Evolutionary conservation across 92 coral and sea anemone genomes (phyloP).

Genomic region (Paramuricea clavata): DNA sequence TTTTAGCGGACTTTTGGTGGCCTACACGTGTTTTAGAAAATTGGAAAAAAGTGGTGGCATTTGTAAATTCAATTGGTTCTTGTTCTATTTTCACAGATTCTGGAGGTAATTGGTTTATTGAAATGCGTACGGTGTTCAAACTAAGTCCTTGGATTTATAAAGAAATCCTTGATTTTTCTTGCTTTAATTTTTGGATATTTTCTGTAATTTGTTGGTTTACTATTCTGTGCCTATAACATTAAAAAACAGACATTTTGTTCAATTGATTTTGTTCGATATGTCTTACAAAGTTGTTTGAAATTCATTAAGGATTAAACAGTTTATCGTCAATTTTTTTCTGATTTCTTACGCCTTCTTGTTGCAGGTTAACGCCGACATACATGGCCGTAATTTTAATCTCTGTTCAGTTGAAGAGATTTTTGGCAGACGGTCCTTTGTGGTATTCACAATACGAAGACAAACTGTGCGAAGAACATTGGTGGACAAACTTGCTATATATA

Average conservation of each 20-base stretch:
- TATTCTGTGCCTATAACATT: too few species aligned
- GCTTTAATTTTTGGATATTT: too few species aligned
- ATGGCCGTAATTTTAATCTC: constrained; percentile 55
- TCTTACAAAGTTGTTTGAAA: too few species aligned
- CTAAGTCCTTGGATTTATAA: too few species aligned
- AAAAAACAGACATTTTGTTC: too few species aligned
- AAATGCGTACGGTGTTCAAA: too few species aligned
- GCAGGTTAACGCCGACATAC: constrained; percentile 72
- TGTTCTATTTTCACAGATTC: constrained; percentile 40
- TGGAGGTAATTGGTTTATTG: constrained; percentile 23
- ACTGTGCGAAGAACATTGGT: constrained; percentile 52
- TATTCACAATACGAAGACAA: constrained; percentile 11
- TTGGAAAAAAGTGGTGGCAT: constrained; percentile 37
- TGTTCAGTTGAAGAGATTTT: constrained; percentile 36
- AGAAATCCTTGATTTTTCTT: too few species aligned
- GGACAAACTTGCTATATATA: constrained; percentile 60
- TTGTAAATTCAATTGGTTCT: constrained; percentile 22
- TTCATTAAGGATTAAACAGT: too few species aligned
- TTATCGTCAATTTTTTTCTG: too few species aligned
- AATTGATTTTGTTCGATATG: too few species aligned
- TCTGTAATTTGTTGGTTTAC: too few species aligned
- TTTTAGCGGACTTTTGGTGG: constrained; percentile 49
- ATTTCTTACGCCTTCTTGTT: too few species aligned
- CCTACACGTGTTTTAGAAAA: constrained; percentile 43
- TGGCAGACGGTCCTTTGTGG: constrained; percentile 51